phyloP scores from a whole-genome alignment of 2,113 vertebrate genomes.

The Echinops telfairi region DNA sequence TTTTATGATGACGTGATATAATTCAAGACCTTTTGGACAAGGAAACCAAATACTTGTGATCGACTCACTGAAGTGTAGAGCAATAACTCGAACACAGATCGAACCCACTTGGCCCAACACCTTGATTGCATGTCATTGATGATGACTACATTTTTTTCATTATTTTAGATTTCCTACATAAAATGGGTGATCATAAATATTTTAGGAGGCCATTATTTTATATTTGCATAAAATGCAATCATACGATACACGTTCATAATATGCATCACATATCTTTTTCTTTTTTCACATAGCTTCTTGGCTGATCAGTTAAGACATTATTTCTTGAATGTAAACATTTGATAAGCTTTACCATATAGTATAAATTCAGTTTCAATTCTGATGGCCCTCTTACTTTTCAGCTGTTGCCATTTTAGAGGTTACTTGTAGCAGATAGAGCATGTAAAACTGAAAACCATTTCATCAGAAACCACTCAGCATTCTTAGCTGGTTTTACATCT shows the following conservation, averaged over 20 bases:
- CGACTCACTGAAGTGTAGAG: neutral
- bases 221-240: conserved; percentile 9
- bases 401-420: neutral
- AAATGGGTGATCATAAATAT: neutral
- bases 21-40: neutral
- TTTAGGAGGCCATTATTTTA: neutral
- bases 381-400: neutral
- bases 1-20: neutral
- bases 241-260: neutral
- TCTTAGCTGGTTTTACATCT: neutral
- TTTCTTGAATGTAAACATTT: conserved; percentile 39
- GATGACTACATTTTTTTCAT: neutral
- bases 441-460: neutral
- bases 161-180: neutral
- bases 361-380: neutral
- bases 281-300: neutral
- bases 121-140: neutral
- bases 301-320: neutral
- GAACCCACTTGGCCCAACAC: neutral
- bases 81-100: neutral
- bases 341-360: neutral
- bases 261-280: neutral
- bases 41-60: neutral
- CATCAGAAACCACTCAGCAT: neutral
- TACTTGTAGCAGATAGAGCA: neutral